These are phyloP conservation scores for Drosophila helvetica DNA, from an alignment of 2,888 invertebrate species.

Conservation along the genomic window DNA sequence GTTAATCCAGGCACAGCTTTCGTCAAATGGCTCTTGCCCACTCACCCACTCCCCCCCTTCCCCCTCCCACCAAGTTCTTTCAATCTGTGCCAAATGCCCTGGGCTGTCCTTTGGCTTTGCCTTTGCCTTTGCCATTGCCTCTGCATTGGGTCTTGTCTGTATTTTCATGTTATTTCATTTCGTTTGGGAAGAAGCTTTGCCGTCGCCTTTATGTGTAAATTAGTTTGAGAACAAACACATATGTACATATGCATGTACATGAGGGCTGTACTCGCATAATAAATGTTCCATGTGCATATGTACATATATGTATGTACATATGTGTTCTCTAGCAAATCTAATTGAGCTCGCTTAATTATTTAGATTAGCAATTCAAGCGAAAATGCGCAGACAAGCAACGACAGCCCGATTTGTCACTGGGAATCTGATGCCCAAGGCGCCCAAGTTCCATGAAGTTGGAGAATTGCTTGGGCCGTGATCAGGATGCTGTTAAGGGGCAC, in stretches of 20 bases:
- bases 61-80: slow-evolving; percentile 9
- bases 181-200: slow-evolving; percentile 18
- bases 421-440: background rate
- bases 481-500: slow-evolving; percentile 1
- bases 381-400: slow-evolving; percentile 41
- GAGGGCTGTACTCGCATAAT: background rate
- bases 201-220: slow-evolving; percentile 31
- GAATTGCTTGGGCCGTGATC: slow-evolving; percentile 5
- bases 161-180: slow-evolving; percentile 31
- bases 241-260: background rate
- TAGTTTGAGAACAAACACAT: slow-evolving; percentile 28
- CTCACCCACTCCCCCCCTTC: too few relatives aligned
- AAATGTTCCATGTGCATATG: background rate
- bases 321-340: slow-evolving; percentile 58
- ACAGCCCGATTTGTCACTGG: slow-evolving; percentile 52
- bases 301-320: background rate
- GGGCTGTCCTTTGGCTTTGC: slow-evolving; percentile 9
- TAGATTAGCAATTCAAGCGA: slow-evolving; percentile 63
- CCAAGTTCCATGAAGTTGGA: background rate
- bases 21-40: slow-evolving; percentile 38
- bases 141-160: slow-evolving; percentile 9
- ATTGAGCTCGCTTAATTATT: slow-evolving; percentile 76
- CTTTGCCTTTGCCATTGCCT: background rate
- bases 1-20: slow-evolving; percentile 26
- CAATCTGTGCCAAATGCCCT: slow-evolving; percentile 41